Base-by-base conservation (phyloP, 1,140 invertebrate genomes). In the Zaprionus inermis region DNA sequence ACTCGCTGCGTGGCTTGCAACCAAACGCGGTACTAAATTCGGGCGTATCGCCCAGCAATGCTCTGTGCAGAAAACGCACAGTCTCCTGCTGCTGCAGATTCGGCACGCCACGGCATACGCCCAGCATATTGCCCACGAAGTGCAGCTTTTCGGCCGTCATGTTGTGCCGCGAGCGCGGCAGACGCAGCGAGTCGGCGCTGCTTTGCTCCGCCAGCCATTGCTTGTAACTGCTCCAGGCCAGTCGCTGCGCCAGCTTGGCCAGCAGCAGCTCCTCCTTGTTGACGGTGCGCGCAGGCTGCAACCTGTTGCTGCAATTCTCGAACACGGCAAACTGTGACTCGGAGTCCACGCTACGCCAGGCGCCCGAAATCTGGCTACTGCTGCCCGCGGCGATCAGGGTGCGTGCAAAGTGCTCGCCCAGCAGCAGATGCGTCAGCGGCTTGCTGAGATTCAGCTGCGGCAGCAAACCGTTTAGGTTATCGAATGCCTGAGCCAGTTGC, bases 321-420 rank as follows among this genome's bases (percentile, higher is more conserved):
- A 89, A 78, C 18, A 24, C 49, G 10, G 41, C 57, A 52, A 91
- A 92, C 9, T 71, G 58, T 3, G 71, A 56, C 11, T 92, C 86
- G 4, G 90, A 91, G 55, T 92, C 91, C 22, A 55, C 73, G 46
- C 91, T 91, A n/a, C 90, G 88, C 91, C 91, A 92, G 11, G 90
- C 84, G 12, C 91, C 91, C 0, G 88, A 68, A 3, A 84, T 86
- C 1, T 71, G 56, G 14, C 78, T 77, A 18, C 68, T 91, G 54
- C 91, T 91, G 10, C 91, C 91, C 9, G 81, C 78, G 14, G 90
- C 81, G 4, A 92, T 59, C 14, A 92, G 68, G 1, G 67, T 70
- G 16, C 83, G 72, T 3, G 84, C 82, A 16, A 92, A 91, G 32
- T 61, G 64, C 54, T 91, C 79, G 0, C 73, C 81, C 5, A 91